Percentiles rank a stretch among this genome's conserved stretches.
Evolutionary conservation across 2,797 vertebrate species (phyloP).

Genomic region (Dermochelys coriacea): DNA sequence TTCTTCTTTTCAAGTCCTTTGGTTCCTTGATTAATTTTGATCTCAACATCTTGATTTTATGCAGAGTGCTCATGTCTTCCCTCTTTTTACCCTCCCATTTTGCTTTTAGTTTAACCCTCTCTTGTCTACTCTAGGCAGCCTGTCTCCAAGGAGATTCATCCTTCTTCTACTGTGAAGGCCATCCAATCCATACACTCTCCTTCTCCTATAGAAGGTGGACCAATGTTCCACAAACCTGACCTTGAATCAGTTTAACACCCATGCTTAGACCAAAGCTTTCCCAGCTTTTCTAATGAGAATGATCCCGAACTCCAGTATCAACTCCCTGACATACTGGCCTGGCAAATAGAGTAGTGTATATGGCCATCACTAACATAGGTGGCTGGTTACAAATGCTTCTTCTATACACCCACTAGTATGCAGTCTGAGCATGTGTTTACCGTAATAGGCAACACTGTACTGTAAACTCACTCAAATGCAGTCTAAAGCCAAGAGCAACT

Average conservation of each 20-base stretch:
- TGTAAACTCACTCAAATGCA: background rate
- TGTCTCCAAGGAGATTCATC: background rate
- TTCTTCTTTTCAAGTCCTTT: too few species aligned
- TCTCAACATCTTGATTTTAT: too few species aligned
- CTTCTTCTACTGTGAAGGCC: background rate
- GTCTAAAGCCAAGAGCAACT: conserved; percentile 57
- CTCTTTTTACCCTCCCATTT: background rate
- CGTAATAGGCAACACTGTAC: conserved; percentile 46
- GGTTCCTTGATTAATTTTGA: too few species aligned
- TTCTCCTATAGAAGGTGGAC: background rate
- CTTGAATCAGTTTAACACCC: background rate
- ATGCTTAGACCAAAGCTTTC: background rate
- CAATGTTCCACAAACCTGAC: background rate
- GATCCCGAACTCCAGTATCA: background rate
- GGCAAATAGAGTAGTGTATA: background rate
- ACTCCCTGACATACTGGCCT: background rate
- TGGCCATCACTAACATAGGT: background rate
- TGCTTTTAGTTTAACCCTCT: background rate
- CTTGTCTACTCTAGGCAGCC: too few species aligned
- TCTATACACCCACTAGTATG: conserved; percentile 38
- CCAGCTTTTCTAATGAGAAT: background rate
- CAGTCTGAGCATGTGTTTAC: conserved; percentile 35
- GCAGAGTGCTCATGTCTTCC: too few species aligned
- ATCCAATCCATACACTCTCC: background rate
- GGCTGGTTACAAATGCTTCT: background rate